Percentiles rank a stretch among this genome's conserved stretches.
phyloP scores from a whole-genome alignment of 2,888 invertebrate genomes.

The Polydrusus tereticollis region DNA sequence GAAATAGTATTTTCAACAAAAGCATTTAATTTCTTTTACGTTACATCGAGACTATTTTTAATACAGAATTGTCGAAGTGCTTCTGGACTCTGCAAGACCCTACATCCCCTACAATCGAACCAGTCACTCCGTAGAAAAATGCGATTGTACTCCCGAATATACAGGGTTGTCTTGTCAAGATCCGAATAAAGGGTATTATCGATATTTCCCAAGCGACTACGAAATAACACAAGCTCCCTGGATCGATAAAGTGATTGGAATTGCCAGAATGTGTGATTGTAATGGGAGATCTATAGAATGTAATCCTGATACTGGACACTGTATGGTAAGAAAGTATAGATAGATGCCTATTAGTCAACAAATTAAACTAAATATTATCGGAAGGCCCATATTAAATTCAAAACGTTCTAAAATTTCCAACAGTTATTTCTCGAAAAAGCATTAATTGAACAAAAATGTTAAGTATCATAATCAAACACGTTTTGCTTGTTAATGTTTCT shows the following conservation, averaged over 20 bases:
- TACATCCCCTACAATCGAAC: constrained; percentile 68
- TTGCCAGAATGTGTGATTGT: constrained; percentile 85
- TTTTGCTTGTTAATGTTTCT: too few species aligned
- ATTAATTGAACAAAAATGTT: too few species aligned
- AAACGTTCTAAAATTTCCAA: too few species aligned
- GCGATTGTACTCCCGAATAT: constrained; percentile 85
- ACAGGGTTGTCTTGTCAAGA: constrained; percentile 92
- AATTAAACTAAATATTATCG: too few species aligned
- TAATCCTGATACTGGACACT: constrained; percentile 86
- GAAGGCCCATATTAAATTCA: too few species aligned
- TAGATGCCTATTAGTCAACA: too few species aligned
- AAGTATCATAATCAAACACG: too few species aligned
- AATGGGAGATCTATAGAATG: constrained; percentile 83
- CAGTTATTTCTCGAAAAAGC: too few species aligned
- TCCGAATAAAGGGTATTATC: constrained; percentile 85
- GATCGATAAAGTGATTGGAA: constrained; percentile 81
- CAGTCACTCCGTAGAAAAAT: constrained; percentile 80
- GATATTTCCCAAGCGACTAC: constrained; percentile 79
- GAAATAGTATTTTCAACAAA: background rate
- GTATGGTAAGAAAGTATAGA: constrained; percentile 82
- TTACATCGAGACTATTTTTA: background rate
- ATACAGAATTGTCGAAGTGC: constrained; percentile 74
- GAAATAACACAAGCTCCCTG: constrained; percentile 47
- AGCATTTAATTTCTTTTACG: too few species aligned
- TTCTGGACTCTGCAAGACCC: constrained; percentile 83